Evolutionary conservation across 53 echinoderm and acorn worm species (phyloP).

Genomic region (Luidia sarsii): DNA sequence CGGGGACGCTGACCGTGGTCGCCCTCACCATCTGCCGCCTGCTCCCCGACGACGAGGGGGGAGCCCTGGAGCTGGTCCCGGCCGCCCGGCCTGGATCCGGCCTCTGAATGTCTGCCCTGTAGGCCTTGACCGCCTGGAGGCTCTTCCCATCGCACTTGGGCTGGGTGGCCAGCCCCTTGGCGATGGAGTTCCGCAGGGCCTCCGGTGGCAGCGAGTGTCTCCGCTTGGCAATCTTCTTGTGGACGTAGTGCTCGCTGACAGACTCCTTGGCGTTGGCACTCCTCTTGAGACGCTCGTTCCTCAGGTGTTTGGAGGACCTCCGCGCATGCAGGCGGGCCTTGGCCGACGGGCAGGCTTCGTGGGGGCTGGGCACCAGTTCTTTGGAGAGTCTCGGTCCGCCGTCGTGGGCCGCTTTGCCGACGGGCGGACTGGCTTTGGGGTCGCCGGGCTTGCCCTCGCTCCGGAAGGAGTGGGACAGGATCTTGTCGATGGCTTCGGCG

Average conservation of each 20-base stretch:
- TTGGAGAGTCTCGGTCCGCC: not conserved
- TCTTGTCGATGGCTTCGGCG: slow-evolving; percentile 60
- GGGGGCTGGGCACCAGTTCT: slow-evolving; percentile 3
- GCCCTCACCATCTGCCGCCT: slow-evolving; percentile 24
- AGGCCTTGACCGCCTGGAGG: slow-evolving; percentile 11
- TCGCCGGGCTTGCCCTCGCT: slow-evolving; percentile 28
- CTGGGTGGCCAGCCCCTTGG: slow-evolving; percentile 23
- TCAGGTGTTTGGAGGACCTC: slow-evolving; percentile 17
- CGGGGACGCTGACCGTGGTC: slow-evolving; percentile 33
- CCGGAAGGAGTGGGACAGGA: slow-evolving; percentile 53
- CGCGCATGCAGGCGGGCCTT: slow-evolving; percentile 16
- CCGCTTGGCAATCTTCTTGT: slow-evolving; percentile 31
- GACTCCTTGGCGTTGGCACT: slow-evolving; percentile 13
- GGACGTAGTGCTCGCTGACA: slow-evolving; percentile 10
- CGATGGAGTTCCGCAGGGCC: not conserved
- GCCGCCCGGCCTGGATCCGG: slow-evolving; percentile 7
- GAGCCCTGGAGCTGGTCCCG: not conserved
- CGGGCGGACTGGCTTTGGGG: slow-evolving; percentile 4
- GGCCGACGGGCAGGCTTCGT: slow-evolving; percentile 3
- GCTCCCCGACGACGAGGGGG: not conserved
- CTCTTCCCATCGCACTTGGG: slow-evolving; percentile 26
- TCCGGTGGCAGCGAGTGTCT: slow-evolving; percentile 31
- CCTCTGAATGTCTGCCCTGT: slow-evolving; percentile 38
- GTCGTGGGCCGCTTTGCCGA: not conserved
- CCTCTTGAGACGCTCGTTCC: slow-evolving; percentile 41